Percentiles rank a stretch among this genome's conserved stretches.
Evolutionary conservation across 2,113 vertebrate species (phyloP).

Genomic region (Erpornis zantholeuca): DNA sequence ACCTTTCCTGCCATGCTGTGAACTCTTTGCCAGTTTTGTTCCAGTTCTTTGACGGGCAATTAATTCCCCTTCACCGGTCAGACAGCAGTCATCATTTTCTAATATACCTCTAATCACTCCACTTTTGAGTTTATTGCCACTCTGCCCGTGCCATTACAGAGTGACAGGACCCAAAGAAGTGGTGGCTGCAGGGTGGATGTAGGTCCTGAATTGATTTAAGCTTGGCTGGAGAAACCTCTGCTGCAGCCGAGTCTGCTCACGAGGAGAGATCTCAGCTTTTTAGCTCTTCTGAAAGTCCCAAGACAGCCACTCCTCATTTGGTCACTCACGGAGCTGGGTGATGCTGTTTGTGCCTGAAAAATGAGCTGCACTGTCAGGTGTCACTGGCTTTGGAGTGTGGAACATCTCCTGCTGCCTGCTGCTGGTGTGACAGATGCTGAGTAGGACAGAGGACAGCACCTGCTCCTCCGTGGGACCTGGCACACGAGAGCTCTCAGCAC

Average conservation of each 20-base stretch:
- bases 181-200: background rate
- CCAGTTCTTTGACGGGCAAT: background rate
- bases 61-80: constrained; percentile 27
- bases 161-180: background rate
- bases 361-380: background rate
- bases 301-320: background rate
- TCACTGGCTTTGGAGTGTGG: background rate
- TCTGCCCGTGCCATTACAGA: background rate
- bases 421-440: constrained; percentile 14
- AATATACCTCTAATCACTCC: background rate
- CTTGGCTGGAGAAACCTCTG: background rate
- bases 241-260: background rate
- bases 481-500: constrained; percentile 8
- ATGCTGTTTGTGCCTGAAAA: background rate
- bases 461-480: background rate
- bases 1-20: background rate
- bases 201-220: background rate
- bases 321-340: background rate
- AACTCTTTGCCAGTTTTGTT: background rate
- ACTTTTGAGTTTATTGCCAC: constrained; percentile 3
- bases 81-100: constrained; percentile 9
- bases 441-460: background rate
- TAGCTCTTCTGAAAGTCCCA: background rate
- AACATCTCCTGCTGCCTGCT: background rate
- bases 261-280: background rate